phyloP scores from a whole-genome alignment of 2,113 vertebrate species.

The Centropus unirufus region DNA sequence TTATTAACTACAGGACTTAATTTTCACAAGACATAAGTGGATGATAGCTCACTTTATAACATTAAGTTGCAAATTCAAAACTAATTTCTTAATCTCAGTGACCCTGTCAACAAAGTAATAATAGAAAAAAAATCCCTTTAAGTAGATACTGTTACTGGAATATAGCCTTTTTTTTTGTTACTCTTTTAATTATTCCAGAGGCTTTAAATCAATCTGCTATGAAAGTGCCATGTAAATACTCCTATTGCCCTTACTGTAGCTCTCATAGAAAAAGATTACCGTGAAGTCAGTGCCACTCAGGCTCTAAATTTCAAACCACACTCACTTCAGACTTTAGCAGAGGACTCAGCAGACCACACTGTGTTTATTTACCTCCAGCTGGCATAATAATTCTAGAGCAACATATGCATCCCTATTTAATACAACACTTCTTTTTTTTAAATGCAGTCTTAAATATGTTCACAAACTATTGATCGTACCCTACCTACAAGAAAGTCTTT shows the following conservation, averaged over 20 bases:
- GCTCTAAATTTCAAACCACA: background rate
- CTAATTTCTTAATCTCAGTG: background rate
- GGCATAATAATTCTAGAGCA: background rate
- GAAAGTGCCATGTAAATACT: background rate
- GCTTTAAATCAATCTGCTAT: background rate
- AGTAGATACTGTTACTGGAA: background rate
- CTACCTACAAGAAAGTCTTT: background rate
- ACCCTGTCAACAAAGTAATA: background rate
- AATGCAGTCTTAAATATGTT: background rate
- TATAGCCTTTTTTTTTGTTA: background rate
- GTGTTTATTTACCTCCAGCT: background rate
- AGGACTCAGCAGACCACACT: background rate
- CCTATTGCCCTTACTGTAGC: background rate
- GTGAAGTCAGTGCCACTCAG: background rate
- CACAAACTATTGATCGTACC: background rate
- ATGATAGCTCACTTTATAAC: background rate
- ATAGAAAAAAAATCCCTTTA: background rate
- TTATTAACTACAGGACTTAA: background rate
- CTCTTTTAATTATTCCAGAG: background rate
- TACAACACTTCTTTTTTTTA: background rate
- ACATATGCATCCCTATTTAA: background rate
- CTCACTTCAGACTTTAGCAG: background rate
- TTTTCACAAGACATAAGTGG: background rate
- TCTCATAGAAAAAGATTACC: background rate
- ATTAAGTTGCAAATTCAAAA: background rate